phyloP scores from a whole-genome alignment of 2,113 vertebrate genomes.

The Rhombomys opimus region DNA sequence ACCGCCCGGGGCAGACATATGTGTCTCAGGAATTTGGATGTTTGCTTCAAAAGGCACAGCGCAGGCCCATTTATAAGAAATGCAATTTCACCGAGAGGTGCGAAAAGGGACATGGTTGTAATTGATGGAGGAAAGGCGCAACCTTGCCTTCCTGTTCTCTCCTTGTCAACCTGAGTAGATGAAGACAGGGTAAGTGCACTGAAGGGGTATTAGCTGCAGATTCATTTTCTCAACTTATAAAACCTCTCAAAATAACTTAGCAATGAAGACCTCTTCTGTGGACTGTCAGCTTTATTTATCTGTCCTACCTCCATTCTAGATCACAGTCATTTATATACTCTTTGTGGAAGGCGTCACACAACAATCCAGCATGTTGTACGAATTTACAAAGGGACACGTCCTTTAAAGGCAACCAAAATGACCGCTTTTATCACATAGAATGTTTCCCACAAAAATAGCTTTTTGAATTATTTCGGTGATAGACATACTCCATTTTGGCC shows the following conservation, averaged over 20 bases:
- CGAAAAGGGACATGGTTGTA: conserved; percentile 21
- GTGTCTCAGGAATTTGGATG: not conserved
- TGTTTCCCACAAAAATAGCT: conserved; percentile 72
- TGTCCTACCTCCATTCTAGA: conserved; percentile 60
- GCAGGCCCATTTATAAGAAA: conserved; percentile 68
- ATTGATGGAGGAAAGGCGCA: conserved; percentile 49
- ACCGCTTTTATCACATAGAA: conserved; percentile 44
- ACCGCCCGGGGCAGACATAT: not conserved
- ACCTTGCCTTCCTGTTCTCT: fast-evolving
- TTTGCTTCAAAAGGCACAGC: not conserved
- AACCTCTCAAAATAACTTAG: conserved; percentile 72
- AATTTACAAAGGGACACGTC: conserved; percentile 67
- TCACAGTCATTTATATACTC: conserved; percentile 79
- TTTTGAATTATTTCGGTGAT: conserved; percentile 69
- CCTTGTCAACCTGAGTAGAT: not conserved
- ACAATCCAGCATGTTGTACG: not conserved
- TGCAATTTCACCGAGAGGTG: conserved; percentile 48
- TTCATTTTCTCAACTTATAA: conserved; percentile 58
- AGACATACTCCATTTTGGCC: conserved; percentile 37
- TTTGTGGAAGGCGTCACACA: conserved; percentile 73
- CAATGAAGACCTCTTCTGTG: conserved; percentile 77
- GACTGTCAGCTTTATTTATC: conserved; percentile 73
- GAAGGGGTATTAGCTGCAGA: conserved; percentile 56
- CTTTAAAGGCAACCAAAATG: conserved; percentile 74
- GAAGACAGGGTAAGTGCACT: conserved; percentile 3